Evolutionary conservation across 23 tunicate genomes (phyloP), one percentile per base, ranked within the genome.

Genomic region (Corella eumyota): DNA sequence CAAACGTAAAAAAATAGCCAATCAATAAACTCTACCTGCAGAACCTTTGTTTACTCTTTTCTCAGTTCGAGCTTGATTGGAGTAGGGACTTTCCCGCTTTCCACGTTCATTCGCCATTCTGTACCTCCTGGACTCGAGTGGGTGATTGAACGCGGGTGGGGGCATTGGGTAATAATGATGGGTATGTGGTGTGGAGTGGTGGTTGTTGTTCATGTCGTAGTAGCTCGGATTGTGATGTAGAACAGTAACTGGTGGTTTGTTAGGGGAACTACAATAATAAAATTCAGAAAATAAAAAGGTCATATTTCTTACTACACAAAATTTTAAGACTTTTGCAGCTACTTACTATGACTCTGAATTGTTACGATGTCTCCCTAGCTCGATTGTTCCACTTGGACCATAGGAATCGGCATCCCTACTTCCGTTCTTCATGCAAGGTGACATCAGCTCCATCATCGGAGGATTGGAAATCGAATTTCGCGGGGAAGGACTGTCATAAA

Each of bases 181-280:
- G 55, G 34, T 35, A 5, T 29, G 55, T 6, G 27, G 2, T 19
- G 65, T 65, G 29, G 9, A 3, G 4, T 35, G 65, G 29, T 7
- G 36, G 46, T 4, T 50, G 59, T 15, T 36, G 25, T 13, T 13
- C 17, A 36, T 52, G 20, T 15, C 11, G 21, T 20, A 53, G 25
- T 21, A 56, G 33, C 45, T 64, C 27, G 79, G 79, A 25, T 62
- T 73, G 44, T 72, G 79, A 34, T 80, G 90, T 2, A 80, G 73
- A 4, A 77, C 77, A 30, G 90, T 72, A 19, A 80, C 68, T 13
- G 90, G 90, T 26, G 73, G 51, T 47, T 80, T 80, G 61, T 51
- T 68, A 55, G 67, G 32, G 4, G 65, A 57, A 17, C 77, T 71
- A 36, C 5, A 51, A 19, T n/a, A n/a, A 51, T n/a, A 9, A 40